Evolutionary conservation across 2,797 vertebrate genomes (phyloP).

Genomic region (Malurus leucopterus): DNA sequence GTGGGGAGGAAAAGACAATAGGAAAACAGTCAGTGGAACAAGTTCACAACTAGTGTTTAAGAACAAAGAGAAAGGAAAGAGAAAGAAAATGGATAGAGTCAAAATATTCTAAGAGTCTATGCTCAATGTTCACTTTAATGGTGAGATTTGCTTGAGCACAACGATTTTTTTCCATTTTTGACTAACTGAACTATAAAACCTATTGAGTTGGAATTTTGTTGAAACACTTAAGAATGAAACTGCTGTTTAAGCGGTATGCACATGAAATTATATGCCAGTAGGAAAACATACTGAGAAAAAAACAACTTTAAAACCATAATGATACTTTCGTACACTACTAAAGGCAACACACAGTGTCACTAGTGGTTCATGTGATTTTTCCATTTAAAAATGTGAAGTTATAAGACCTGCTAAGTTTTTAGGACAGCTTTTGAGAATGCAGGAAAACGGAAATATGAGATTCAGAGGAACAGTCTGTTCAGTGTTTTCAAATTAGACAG

Average conservation of each 20-base stretch:
- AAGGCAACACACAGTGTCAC: neutral
- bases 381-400: neutral
- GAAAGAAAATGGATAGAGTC: neutral
- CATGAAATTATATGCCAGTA: neutral
- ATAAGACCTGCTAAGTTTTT: neutral
- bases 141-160: neutral
- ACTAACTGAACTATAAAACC: neutral
- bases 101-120: neutral
- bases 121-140: neutral
- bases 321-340: neutral
- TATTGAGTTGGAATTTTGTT: neutral
- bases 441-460: neutral
- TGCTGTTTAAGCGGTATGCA: neutral
- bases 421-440: rapidly evolving
- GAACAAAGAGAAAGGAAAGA: neutral
- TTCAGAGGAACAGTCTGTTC: neutral
- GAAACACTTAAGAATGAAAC: neutral
- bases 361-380: neutral
- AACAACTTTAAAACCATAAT: neutral
- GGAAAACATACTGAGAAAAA: neutral
- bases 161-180: neutral
- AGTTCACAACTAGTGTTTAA: neutral
- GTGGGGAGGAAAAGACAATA: rapidly evolving
- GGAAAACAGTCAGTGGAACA: neutral
- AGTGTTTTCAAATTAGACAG: neutral